These are phyloP conservation scores for Philopotamus ludificatus DNA, from an alignment of 1,140 invertebrate genomes.

Conservation along the genomic window DNA sequence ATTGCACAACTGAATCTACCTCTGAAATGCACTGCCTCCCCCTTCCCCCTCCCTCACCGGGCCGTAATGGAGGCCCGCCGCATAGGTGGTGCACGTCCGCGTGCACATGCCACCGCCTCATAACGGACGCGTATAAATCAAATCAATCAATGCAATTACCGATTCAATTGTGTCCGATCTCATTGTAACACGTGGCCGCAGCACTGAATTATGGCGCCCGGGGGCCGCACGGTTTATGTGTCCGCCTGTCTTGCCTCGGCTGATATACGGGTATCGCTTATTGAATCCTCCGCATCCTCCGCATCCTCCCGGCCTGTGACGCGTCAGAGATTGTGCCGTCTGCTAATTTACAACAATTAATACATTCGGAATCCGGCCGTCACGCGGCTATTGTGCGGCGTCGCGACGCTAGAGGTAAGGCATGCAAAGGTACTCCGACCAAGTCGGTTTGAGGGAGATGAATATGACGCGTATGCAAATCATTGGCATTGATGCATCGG, in stretches of 20 bases:
- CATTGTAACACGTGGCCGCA: slow-evolving; percentile 34
- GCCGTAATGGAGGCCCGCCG: neutral
- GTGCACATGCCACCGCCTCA: slow-evolving; percentile 4
- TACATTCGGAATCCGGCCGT: neutral
- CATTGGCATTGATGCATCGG: neutral
- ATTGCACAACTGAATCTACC: too few species aligned
- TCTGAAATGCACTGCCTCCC: too few species aligned
- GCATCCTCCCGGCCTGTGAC: slow-evolving; percentile 1
- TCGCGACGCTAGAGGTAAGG: too few species aligned
- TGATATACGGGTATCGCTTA: slow-evolving; percentile 29
- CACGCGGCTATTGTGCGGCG: too few species aligned
- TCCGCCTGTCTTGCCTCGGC: slow-evolving; percentile 18
- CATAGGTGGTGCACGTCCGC: neutral
- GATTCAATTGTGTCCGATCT: slow-evolving; percentile 39
- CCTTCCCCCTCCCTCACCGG: too few species aligned
- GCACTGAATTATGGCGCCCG: slow-evolving; percentile 33
- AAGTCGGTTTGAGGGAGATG: neutral
- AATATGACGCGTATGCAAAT: slow-evolving; percentile 1
- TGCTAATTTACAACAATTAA: slow-evolving; percentile 7
- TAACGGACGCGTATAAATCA: slow-evolving; percentile 38
- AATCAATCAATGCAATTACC: slow-evolving; percentile 42
- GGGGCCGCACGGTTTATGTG: slow-evolving; percentile 5
- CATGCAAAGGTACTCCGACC: slow-evolving; percentile 4
- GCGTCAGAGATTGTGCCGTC: neutral
- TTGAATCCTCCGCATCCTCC: slow-evolving; percentile 24